These are phyloP conservation scores for Spongilla lacustris DNA, from an alignment of 37 sponge, comb jelly and placozoan genomes.

Conservation along the genomic window DNA sequence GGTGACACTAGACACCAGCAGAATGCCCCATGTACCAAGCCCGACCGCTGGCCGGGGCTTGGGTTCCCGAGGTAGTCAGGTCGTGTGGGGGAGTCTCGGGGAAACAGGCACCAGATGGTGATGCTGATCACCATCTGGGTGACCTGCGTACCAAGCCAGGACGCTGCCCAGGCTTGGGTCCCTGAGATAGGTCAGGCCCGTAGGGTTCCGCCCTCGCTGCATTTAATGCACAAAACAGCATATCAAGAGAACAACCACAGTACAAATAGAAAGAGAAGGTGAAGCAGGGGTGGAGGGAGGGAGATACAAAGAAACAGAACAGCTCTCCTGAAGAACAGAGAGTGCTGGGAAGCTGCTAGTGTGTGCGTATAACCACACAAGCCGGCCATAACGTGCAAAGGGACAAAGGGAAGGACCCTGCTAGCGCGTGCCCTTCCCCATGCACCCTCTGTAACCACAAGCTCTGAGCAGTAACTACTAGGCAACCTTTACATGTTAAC, in stretches of 20 bases:
- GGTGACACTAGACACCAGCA: no score
- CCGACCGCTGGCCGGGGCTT: no score
- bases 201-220: no score
- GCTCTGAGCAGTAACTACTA: neutral
- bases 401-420: slow-evolving; percentile 1
- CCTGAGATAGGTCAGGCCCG: no score
- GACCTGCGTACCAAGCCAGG: no score
- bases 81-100: no score
- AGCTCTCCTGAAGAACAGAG: neutral
- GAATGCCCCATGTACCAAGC: no score
- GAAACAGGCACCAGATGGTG: no score
- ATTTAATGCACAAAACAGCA: neutral
- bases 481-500: neutral
- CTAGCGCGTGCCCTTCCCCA: neutral
- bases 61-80: no score
- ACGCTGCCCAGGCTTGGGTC: no score
- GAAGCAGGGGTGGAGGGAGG: slow-evolving; percentile 14
- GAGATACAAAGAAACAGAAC: neutral
- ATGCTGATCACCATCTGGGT: no score
- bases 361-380: neutral
- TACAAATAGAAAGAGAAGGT: neutral
- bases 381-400: neutral
- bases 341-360: slow-evolving; percentile 1
- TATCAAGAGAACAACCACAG: neutral
- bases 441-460: neutral